These are phyloP conservation scores for Apotomis capreana DNA, from an alignment of 2,888 invertebrate genomes.

Conservation along the genomic window DNA sequence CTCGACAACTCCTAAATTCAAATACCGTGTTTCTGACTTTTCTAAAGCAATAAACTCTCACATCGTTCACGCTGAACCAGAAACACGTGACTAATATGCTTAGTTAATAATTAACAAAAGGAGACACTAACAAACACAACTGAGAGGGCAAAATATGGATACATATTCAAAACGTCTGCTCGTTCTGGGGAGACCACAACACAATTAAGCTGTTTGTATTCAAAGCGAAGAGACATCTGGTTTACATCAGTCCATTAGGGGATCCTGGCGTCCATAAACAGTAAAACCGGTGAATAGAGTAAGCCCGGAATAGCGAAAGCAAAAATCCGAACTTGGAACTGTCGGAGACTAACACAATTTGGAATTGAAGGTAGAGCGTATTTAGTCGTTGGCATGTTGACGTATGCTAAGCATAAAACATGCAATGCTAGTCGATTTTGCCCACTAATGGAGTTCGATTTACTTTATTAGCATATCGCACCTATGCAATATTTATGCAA, in stretches of 20 bases:
- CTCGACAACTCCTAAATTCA: background rate
- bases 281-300: background rate
- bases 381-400: too few species aligned
- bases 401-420: too few species aligned
- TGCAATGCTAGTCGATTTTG: too few species aligned
- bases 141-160: conserved; percentile 31
- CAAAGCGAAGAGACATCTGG: conserved; percentile 34
- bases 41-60: conserved; percentile 8
- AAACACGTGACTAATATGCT: conserved; percentile 8
- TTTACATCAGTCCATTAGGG: conserved; percentile 38
- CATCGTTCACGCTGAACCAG: background rate
- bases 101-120: conserved; percentile 28
- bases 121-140: conserved; percentile 9
- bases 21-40: background rate
- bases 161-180: conserved; percentile 34
- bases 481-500: too few species aligned
- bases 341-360: background rate
- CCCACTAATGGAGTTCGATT: too few species aligned
- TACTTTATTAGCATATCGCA: background rate
- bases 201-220: conserved; percentile 41
- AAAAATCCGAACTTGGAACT: background rate
- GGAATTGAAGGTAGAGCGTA: too few species aligned
- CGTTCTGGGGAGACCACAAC: conserved; percentile 23
- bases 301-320: background rate
- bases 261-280: conserved; percentile 23